Conservation (phyloP, 2,888 invertebrate genomes). For the Cistogaster globosa region DNA sequence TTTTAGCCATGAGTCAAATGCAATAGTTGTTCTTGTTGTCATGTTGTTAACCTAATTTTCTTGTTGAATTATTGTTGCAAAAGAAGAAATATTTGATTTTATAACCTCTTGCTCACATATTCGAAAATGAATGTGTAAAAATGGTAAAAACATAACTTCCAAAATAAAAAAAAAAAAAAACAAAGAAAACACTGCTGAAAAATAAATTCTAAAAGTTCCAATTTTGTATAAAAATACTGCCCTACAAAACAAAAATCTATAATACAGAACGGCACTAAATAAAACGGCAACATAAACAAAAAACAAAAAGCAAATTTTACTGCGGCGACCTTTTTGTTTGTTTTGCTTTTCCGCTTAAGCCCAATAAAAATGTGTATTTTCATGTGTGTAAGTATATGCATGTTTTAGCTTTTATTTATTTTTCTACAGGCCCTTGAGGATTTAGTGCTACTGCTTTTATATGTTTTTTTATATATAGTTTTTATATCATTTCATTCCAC, state of each 20-base stretch:
- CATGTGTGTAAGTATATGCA: background rate
- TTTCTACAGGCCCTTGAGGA: constrained; percentile 64
- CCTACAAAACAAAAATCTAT: constrained; percentile 50
- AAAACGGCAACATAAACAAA: constrained; percentile 23
- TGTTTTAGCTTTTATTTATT: constrained; percentile 44
- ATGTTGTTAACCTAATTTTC: constrained; percentile 71
- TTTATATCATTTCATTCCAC: constrained; percentile 42
- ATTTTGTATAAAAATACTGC: constrained; percentile 32
- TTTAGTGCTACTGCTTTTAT: constrained; percentile 59
- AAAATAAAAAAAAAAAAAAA: background rate
- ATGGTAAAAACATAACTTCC: constrained; percentile 14
- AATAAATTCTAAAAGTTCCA: constrained; percentile 50
- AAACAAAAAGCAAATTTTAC: background rate
- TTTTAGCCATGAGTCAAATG: constrained; percentile 58
- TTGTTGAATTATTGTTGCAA: constrained; percentile 70
- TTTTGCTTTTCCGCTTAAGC: constrained; percentile 3
- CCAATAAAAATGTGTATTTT: background rate
- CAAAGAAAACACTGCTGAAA: background rate
- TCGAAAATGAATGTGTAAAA: constrained; percentile 12
- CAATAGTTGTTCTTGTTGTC: constrained; percentile 62
- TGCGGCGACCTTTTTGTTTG: constrained; percentile 53
- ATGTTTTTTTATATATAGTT: constrained; percentile 28
- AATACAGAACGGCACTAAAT: constrained; percentile 36
- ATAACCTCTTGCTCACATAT: background rate
- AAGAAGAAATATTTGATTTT: constrained; percentile 54